These are phyloP conservation scores for Steinernema carpocapsae DNA, from an alignment of 2,888 invertebrate genomes.

Conservation along the genomic window DNA sequence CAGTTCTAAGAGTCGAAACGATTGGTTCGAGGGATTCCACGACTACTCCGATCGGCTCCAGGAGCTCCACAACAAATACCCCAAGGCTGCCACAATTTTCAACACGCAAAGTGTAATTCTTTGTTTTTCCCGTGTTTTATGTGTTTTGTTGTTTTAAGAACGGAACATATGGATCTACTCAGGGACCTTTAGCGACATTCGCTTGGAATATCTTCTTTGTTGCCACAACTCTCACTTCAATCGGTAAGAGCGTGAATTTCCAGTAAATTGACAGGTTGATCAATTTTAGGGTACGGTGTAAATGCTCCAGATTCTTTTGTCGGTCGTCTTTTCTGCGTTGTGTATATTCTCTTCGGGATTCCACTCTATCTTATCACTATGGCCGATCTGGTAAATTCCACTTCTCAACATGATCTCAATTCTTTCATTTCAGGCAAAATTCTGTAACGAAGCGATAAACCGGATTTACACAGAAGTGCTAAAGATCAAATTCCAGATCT, in stretches of 20 bases:
- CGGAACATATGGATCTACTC: conserved; percentile 30
- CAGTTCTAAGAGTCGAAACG: not conserved
- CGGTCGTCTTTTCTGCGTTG: conserved; percentile 63
- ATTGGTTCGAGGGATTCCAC: not conserved
- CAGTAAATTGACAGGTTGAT: no score
- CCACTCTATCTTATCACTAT: conserved; percentile 66
- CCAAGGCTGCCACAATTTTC: conserved; percentile 36
- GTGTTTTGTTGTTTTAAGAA: not conserved
- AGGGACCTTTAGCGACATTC: conserved; percentile 36
- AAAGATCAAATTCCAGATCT: conserved; percentile 60
- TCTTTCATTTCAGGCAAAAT: conserved; percentile 59
- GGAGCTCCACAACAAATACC: conserved; percentile 36
- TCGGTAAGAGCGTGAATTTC: conserved; percentile 44
- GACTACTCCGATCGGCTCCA: conserved; percentile 36
- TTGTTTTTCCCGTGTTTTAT: not conserved
- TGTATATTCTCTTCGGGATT: conserved; percentile 65
- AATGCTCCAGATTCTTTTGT: conserved; percentile 60
- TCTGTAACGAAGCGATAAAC: conserved; percentile 68
- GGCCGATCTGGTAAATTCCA: conserved; percentile 61
- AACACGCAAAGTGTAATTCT: not conserved
- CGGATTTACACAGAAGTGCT: conserved; percentile 64
- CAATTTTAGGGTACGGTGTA: conserved; percentile 52
- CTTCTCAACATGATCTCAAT: not conserved
- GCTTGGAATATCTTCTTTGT: conserved; percentile 62
- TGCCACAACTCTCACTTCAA: conserved; percentile 65